Evolutionary conservation across 2,797 vertebrate species (phyloP), one percentile per base, ranked within the genome.

Genomic region (Sebastes cheni): DNA sequence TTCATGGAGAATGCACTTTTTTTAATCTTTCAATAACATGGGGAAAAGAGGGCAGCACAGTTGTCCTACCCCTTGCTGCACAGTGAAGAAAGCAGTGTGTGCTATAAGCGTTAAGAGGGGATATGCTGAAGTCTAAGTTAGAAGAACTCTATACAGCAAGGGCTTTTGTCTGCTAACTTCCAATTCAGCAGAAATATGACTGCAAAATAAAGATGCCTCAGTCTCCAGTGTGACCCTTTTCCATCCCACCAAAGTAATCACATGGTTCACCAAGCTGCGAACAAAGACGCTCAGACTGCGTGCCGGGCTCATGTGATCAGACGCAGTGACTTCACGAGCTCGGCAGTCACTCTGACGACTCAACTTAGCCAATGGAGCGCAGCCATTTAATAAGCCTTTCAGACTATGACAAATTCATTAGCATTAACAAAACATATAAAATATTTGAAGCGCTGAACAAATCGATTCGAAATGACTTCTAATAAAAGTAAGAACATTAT

Each of bases 1-100:
- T 94, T 93, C 92, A 95, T 92, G 89, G 83, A 67, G 84, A 86
- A 86, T 85, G 83, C 77, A 82, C 77, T 83, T 87, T 89, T 88
- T 89, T 88, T 83, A 86, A 86, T 88, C 84, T 93, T 89, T 90
- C 46, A 87, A 72, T 67, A 80, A 87, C 77, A 80, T 39, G 54
- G 67, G 56, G 60, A 61, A 65, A 86, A 83, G 60, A 54, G 46
- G 82, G 79, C 72, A 74, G 72, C 60, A 22, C 55, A 76, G 77
- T 42, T 27, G 27, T 50, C 27, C 20, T 62, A n/a, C 72, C 61
- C 67, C 73, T 34, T 16, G 69, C 69, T 67, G 72, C 59, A 59
- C 71, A 58, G 34, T 25, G 9, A 20, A 72, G 18, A 66, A 52
- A 71, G 65, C n/a, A 81, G 59, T 72, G 68, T 68, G n/a, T 52